Conservation (phyloP, 2,888 invertebrate species). For the Pandemis corylana region DNA sequence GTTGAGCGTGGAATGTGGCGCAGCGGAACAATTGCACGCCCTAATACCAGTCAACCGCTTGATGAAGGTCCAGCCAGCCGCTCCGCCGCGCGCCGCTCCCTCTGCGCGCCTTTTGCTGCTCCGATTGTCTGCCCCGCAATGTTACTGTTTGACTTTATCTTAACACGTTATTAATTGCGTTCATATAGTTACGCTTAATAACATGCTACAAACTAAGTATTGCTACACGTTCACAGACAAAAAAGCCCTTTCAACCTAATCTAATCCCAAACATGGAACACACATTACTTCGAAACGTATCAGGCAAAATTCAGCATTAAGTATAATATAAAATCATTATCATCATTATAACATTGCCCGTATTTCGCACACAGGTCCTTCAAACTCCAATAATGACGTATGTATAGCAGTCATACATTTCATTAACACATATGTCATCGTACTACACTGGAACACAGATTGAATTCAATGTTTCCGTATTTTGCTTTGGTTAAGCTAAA, state of each 20-base stretch:
- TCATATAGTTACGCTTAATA: not conserved
- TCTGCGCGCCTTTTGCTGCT: slow-evolving; percentile 57
- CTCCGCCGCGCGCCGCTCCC: slow-evolving; percentile 53
- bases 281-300: too few species aligned
- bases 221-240: too few species aligned
- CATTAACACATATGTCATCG: not conserved
- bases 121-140: slow-evolving; percentile 46
- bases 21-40: slow-evolving; percentile 78
- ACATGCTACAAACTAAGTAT: not conserved
- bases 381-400: not conserved
- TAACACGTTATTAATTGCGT: slow-evolving; percentile 1
- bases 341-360: too few species aligned
- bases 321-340: too few species aligned
- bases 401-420: not conserved
- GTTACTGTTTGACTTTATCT: slow-evolving; percentile 22
- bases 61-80: slow-evolving; percentile 76
- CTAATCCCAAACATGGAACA: too few species aligned
- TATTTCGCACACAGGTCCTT: not conserved
- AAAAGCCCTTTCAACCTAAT: too few species aligned
- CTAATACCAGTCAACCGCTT: slow-evolving; percentile 84
- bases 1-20: slow-evolving; percentile 74
- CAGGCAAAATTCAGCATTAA: too few species aligned
- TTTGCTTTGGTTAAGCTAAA: slow-evolving; percentile 12
- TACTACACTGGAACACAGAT: not conserved
- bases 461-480: not conserved